Evolutionary conservation across 2,888 invertebrate species (phyloP).

Genomic region (Drosophila pegasa): DNA sequence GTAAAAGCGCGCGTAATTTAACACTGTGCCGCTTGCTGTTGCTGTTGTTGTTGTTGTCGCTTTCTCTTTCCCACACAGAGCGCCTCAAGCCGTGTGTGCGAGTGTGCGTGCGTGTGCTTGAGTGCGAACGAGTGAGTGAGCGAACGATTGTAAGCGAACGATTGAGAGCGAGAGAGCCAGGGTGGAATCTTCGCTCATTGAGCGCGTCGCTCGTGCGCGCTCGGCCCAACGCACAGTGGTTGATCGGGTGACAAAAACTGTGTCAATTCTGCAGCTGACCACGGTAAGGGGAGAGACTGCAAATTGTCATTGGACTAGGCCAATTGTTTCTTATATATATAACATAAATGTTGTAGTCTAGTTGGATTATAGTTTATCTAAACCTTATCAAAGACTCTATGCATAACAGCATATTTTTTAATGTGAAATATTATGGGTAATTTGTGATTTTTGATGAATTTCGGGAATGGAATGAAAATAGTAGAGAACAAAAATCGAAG

Average conservation of each 20-base stretch:
- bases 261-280: slow-evolving; percentile 4
- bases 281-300: neutral
- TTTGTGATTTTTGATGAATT: neutral
- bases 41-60: slow-evolving; percentile 59
- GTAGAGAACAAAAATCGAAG: too few relatives aligned
- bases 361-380: neutral
- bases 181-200: slow-evolving; percentile 17
- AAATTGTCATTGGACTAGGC: neutral
- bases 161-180: slow-evolving; percentile 12
- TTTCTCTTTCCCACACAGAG: slow-evolving; percentile 71
- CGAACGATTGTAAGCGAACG: neutral
- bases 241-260: neutral
- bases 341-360: neutral
- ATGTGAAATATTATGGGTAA: neutral
- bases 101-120: slow-evolving; percentile 1
- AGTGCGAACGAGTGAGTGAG: slow-evolving; percentile 4
- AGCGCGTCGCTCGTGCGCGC: slow-evolving; percentile 28
- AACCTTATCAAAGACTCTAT: neutral
- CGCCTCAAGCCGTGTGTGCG: slow-evolving; percentile 16
- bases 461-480: too few relatives aligned
- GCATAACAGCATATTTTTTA: too few relatives aligned
- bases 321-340: neutral
- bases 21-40: slow-evolving; percentile 57
- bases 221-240: slow-evolving; percentile 40
- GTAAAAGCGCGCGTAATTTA: slow-evolving; percentile 81